Base-by-base conservation (phyloP, 2,888 invertebrate species). In the Sesia bembeciformis region DNA sequence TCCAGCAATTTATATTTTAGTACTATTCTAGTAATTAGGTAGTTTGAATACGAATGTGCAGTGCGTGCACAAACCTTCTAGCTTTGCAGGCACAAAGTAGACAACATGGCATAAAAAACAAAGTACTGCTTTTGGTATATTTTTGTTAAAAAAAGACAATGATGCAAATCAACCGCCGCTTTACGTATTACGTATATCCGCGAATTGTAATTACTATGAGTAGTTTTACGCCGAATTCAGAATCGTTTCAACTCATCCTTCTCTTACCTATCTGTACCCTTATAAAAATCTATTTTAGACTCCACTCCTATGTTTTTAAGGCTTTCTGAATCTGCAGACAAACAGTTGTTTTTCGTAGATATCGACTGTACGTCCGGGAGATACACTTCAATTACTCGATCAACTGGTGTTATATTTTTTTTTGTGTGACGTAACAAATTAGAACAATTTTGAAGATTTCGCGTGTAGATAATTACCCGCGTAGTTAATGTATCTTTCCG, bases 321-420 rank as follows among this genome's bases (percentile, higher is more conserved):
- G 50, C 7, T 50, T 50, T 38, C 6, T 5, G 39, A 3, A 50
- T 50, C 7, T 50, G 4, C 7, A 50, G 6, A 39, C 7, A 2
- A 2, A 23, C 23, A 23, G 8, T 5, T 46, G 46, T 1, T n/a
- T 46, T 46, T 7, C 3, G 39, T 50, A 39, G 51, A 51, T 54
- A 54, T 55, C 49, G 49, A 39, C 4, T 39, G 38, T 46, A 6
- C 62, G 61, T 85, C 86, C 86, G 79, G 88, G 87, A 80, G 80
- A 79, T 81, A 54, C 83, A 81, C 80, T 66, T 76, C 77, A 75
- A 80, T 84, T 84, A 84, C 46, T 46, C 46, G 46, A 46, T 46
- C 46, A 46, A 46, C 23, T 23, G 23, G 23, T 46, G 72, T 64
- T 71, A 68, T 63, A 63, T 54, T 72, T 72, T 72, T n/a, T 71